phyloP scores from a whole-genome alignment of 2,113 vertebrate genomes.

The Paralichthys olivaceus region DNA sequence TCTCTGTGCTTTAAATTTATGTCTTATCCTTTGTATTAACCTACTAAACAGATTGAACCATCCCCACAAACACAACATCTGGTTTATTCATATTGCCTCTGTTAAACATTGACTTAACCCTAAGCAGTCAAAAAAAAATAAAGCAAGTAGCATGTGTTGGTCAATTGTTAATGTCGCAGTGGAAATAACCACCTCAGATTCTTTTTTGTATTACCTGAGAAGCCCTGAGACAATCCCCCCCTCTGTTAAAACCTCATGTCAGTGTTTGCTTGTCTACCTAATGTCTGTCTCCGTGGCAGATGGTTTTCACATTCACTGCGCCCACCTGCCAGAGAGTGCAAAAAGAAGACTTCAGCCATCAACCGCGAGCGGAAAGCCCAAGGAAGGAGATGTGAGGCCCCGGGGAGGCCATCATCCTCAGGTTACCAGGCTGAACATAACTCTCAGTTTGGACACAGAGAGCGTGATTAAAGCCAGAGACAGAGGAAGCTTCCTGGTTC shows the following conservation, averaged over 20 bases:
- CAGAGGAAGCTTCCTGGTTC: slow-evolving; percentile 12
- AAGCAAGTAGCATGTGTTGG: background rate
- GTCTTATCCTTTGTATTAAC: background rate
- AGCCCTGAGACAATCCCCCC: background rate
- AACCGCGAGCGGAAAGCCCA: slow-evolving; percentile 59
- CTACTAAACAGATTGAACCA: background rate
- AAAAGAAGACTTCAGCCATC: slow-evolving; percentile 61
- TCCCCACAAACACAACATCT: background rate
- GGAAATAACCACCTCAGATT: background rate
- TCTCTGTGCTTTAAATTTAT: slow-evolving; percentile 15
- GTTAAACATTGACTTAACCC: background rate
- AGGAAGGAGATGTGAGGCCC: slow-evolving; percentile 56
- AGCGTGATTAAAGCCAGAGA: slow-evolving; percentile 66
- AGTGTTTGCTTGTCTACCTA: slow-evolving; percentile 32
- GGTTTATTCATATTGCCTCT: background rate
- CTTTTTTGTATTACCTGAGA: background rate
- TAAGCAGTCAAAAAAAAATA: background rate
- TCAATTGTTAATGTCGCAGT: background rate
- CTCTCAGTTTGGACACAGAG: slow-evolving; percentile 49
- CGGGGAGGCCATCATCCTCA: slow-evolving; percentile 57
- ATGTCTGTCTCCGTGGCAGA: slow-evolving; percentile 55
- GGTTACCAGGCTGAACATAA: slow-evolving; percentile 68
- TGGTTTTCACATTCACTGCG: slow-evolving; percentile 74
- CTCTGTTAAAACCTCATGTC: slow-evolving; percentile 18
- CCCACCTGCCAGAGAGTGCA: slow-evolving; percentile 52